A percentile compares a stretch with the other conserved stretches of the same genome.
Evolutionary conservation across 2,888 invertebrate species (phyloP).

Genomic region (Dexiosoma caninum): DNA sequence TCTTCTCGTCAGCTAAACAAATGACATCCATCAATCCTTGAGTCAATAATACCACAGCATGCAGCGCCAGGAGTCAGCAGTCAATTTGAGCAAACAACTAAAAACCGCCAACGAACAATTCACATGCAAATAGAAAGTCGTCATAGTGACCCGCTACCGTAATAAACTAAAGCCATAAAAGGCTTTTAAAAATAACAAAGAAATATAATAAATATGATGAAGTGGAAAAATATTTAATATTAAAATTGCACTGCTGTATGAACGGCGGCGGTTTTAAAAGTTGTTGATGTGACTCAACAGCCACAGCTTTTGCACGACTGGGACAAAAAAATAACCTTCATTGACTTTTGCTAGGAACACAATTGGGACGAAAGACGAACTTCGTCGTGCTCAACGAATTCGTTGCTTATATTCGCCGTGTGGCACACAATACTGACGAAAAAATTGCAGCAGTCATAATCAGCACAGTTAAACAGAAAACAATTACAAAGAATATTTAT

Average conservation of each 20-base stretch:
- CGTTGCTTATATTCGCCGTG: no score
- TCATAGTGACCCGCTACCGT: slow-evolving; percentile 61
- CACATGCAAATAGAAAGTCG: slow-evolving; percentile 61
- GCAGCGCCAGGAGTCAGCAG: slow-evolving; percentile 12
- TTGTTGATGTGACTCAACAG: no score
- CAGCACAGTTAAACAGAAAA: no score
- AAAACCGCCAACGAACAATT: background rate
- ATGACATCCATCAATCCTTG: slow-evolving; percentile 45
- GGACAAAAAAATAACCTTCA: no score
- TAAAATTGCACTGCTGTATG: background rate
- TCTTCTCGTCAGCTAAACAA: background rate
- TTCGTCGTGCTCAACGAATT: no score
- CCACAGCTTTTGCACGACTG: no score
- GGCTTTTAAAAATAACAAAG: background rate
- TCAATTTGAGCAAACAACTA: background rate
- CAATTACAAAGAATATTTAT: no score
- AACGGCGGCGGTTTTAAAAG: background rate
- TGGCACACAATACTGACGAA: no score
- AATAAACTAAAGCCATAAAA: slow-evolving; percentile 52
- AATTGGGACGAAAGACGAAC: no score
- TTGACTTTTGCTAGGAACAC: no score
- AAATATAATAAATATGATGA: slow-evolving; percentile 17
- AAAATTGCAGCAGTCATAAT: no score
- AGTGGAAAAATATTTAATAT: slow-evolving; percentile 24
- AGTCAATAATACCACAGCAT: background rate